Conservation (phyloP, 1,140 invertebrate genomes). For the Physella acuta region DNA sequence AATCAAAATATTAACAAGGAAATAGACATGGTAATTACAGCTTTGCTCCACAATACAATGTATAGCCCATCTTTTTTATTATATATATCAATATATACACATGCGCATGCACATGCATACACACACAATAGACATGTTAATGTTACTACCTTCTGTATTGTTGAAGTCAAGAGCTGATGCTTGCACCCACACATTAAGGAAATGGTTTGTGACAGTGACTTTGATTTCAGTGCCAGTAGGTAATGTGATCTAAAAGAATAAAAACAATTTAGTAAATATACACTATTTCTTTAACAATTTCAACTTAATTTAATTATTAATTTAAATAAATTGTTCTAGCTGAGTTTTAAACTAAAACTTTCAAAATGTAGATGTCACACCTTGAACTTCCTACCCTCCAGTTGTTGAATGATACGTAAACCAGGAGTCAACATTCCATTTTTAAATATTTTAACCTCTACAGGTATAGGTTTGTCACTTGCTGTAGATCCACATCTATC, state of each 20-base stretch:
- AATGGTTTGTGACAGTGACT: constrained; percentile 23
- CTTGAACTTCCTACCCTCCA: constrained; percentile 37
- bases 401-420: constrained; percentile 31
- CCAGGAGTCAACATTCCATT: constrained; percentile 42
- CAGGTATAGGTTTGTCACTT: neutral
- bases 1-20: neutral
- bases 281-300: neutral
- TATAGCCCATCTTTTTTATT: too few relatives aligned
- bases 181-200: constrained; percentile 45
- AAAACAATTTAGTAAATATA: neutral
- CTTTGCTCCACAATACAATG: too few relatives aligned
- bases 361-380: too few relatives aligned
- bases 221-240: constrained; percentile 28
- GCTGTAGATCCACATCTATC: constrained; percentile 41
- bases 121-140: too few relatives aligned
- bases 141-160: constrained; percentile 36
- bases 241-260: constrained; percentile 21
- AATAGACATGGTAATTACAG: too few relatives aligned
- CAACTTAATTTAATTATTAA: neutral
- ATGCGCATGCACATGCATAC: too few relatives aligned
- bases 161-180: constrained; percentile 45
- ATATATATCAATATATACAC: too few relatives aligned
- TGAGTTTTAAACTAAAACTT: too few relatives aligned
- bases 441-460: constrained; percentile 30
- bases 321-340: neutral